phyloP scores from a whole-genome alignment of 2,888 invertebrate species.

The Dexiosoma caninum region DNA sequence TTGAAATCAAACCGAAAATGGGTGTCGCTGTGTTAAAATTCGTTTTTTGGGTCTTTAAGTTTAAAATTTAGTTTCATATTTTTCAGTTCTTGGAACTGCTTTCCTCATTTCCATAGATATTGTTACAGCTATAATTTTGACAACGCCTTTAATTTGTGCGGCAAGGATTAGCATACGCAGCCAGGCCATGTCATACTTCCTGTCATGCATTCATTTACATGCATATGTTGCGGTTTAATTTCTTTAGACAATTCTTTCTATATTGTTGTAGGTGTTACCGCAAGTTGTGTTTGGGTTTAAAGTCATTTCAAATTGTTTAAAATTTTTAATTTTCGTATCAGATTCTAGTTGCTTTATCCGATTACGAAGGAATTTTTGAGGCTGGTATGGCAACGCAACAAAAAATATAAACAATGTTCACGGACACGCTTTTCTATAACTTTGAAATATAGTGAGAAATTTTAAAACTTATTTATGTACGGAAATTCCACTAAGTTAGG shows the following conservation, averaged over 20 bases:
- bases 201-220: neutral
- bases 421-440: no score
- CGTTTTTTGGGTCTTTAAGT: slow-evolving; percentile 13
- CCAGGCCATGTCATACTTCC: slow-evolving; percentile 29
- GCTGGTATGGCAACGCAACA: no score
- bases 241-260: neutral
- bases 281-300: slow-evolving; percentile 9
- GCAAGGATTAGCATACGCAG: slow-evolving; percentile 21
- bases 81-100: neutral
- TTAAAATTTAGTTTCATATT: slow-evolving; percentile 44
- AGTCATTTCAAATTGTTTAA: neutral
- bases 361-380: no score
- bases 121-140: slow-evolving; percentile 53
- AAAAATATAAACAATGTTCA: no score
- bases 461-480: no score
- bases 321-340: slow-evolving; percentile 5
- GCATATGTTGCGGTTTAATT: slow-evolving; percentile 33
- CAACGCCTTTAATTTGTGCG: slow-evolving; percentile 56
- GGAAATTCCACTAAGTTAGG: no score
- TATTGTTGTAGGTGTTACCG: slow-evolving; percentile 40
- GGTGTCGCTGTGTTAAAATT: slow-evolving; percentile 33
- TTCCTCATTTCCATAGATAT: slow-evolving; percentile 15
- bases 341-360: neutral
- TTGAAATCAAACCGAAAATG: slow-evolving; percentile 20
- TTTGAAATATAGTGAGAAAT: no score